Conservation (phyloP, 2,113 vertebrate genomes). For the Fregata magnificens region DNA sequence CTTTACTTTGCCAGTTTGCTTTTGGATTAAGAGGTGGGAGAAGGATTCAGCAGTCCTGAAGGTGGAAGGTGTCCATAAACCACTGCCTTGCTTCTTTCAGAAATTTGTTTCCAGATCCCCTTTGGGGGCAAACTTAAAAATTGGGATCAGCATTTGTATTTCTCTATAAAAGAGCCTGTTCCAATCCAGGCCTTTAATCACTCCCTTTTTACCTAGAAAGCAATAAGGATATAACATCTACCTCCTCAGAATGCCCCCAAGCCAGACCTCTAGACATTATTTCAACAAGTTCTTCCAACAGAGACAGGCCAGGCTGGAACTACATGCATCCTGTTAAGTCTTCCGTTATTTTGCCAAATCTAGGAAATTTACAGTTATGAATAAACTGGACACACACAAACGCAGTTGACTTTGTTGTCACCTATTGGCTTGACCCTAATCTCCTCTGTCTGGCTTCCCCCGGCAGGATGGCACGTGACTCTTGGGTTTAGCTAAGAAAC, state of each 20-base stretch:
- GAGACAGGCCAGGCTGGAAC: background rate
- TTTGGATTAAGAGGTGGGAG: background rate
- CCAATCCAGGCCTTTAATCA: background rate
- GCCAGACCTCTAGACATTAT: background rate
- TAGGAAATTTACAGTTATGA: background rate
- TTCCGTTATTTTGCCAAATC: background rate
- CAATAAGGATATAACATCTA: background rate
- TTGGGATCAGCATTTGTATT: background rate
- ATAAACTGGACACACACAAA: background rate
- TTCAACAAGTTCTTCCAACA: background rate
- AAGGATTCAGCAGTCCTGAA: background rate
- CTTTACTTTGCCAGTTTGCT: background rate
- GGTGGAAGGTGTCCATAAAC: background rate
- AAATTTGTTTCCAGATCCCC: background rate
- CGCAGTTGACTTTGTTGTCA: background rate
- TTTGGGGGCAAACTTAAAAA: background rate
- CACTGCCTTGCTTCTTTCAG: background rate
- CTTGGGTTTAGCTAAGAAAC: background rate
- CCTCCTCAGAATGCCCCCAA: background rate
- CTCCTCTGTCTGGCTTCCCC: background rate
- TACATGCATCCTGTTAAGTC: background rate
- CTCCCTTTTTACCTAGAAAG: slow-evolving; percentile 1
- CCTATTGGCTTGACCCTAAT: background rate
- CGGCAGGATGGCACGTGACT: rapidly evolving
- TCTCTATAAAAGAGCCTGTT: background rate